Conservation (phyloP, 2,113 vertebrate species). For the Fulmarus glacialis region DNA sequence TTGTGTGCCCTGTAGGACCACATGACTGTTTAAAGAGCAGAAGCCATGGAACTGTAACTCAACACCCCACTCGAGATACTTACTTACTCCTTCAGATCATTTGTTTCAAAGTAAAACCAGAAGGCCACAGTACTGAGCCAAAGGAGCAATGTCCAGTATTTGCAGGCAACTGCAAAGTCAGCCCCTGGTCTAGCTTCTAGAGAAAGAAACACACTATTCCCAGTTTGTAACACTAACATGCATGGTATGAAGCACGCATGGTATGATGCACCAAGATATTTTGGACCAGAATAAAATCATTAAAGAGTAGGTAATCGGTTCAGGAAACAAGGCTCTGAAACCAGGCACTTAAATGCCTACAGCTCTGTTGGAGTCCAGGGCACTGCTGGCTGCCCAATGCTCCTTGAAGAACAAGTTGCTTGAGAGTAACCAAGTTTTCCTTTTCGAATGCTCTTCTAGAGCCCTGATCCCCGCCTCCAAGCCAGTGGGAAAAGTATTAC, state of each 20-base stretch:
- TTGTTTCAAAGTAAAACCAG: not conserved
- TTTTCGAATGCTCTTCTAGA: not conserved
- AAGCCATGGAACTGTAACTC: not conserved
- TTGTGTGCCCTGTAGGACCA: not conserved
- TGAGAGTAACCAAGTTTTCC: not conserved
- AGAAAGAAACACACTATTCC: not conserved
- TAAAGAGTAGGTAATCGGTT: not conserved
- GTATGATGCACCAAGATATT: not conserved
- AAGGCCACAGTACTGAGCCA: not conserved
- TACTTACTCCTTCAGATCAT: not conserved
- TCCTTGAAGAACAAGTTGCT: not conserved
- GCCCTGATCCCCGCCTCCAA: not conserved
- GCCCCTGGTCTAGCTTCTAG: not conserved
- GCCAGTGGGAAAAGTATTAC: not conserved
- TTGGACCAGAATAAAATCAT: not conserved
- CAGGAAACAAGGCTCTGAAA: not conserved
- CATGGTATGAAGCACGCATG: not conserved
- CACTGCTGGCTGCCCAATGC: not conserved
- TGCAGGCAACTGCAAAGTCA: not conserved
- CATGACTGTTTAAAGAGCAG: not conserved
- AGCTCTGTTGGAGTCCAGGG: not conserved
- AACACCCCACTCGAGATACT: not conserved
- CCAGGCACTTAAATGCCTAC: not conserved
- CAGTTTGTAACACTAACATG: not conserved
- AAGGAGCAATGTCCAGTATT: not conserved